A percentile compares a stretch with the other conserved stretches of the same genome.
These are phyloP conservation scores for Pterostichus niger DNA, from an alignment of 2,888 invertebrate genomes.

Conservation along the genomic window DNA sequence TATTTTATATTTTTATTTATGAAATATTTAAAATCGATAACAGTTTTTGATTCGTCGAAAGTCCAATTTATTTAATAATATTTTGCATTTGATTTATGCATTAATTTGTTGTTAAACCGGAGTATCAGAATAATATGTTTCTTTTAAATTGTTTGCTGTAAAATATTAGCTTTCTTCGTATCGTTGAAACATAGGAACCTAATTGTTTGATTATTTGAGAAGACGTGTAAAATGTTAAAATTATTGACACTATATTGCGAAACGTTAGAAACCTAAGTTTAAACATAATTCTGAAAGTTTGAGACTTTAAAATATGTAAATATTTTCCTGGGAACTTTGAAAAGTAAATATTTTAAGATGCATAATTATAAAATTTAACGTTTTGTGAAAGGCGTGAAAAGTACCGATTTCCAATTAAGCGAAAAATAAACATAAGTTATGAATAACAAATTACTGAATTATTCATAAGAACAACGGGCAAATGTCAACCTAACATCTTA, in stretches of 20 bases:
- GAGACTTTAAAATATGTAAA: slow-evolving; percentile 22
- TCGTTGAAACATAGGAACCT: no score
- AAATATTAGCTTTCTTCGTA: no score
- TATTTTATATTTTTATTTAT: no score
- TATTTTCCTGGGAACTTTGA: not conserved
- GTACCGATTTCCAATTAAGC: slow-evolving; percentile 18
- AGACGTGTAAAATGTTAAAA: not conserved
- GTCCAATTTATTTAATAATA: no score
- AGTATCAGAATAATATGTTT: no score
- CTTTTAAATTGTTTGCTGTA: no score
- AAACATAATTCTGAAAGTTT: slow-evolving; percentile 12
- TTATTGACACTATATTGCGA: slow-evolving; percentile 11
- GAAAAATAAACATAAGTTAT: slow-evolving; percentile 12
- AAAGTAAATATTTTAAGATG: slow-evolving; percentile 1
- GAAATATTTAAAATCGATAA: no score
- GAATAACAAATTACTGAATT: slow-evolving; percentile 15
- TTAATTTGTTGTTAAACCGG: no score
- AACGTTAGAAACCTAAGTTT: slow-evolving; percentile 1
- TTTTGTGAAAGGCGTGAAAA: slow-evolving; percentile 49
- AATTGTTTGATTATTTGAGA: no score
- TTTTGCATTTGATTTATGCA: no score
- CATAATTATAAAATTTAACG: slow-evolving; percentile 5
- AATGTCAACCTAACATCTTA: slow-evolving; percentile 26
- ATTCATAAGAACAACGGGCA: slow-evolving; percentile 44
- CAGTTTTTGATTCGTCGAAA: no score